Evolutionary conservation across 1,140 invertebrate genomes (phyloP).

Genomic region (Hyles euphorbiae): DNA sequence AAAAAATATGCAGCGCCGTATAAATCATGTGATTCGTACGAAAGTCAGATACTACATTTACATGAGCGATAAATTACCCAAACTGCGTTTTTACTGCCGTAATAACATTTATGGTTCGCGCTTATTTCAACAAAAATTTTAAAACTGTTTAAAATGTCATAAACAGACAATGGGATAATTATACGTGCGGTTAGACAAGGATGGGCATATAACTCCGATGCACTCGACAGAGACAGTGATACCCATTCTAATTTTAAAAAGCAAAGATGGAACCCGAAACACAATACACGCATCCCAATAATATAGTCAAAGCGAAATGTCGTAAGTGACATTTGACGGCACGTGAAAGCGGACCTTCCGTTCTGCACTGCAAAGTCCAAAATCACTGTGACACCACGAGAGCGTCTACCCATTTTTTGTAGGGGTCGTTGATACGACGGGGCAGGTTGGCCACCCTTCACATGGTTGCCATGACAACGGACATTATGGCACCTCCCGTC

Average conservation of each 20-base stretch:
- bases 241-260: slow-evolving; percentile 71
- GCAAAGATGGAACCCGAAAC: slow-evolving; percentile 73
- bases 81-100: slow-evolving; percentile 56
- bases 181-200: slow-evolving; percentile 47
- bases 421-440: slow-evolving; percentile 43
- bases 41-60: slow-evolving; percentile 46
- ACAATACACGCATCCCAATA: slow-evolving; percentile 64
- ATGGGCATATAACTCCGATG: slow-evolving; percentile 20
- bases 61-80: slow-evolving; percentile 52
- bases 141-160: slow-evolving; percentile 62
- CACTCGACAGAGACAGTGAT: slow-evolving; percentile 44
- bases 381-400: slow-evolving; percentile 33
- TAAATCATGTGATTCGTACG: slow-evolving; percentile 41
- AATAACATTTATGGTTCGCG: slow-evolving; percentile 55
- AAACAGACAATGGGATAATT: slow-evolving; percentile 64
- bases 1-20: slow-evolving; percentile 19
- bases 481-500: slow-evolving; percentile 67
- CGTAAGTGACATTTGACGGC: slow-evolving; percentile 38
- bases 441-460: slow-evolving; percentile 71
- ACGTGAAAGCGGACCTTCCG: slow-evolving; percentile 46
- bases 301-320: slow-evolving; percentile 49
- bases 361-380: slow-evolving; percentile 46
- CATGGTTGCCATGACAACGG: slow-evolving; percentile 63
- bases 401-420: slow-evolving; percentile 46
- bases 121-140: slow-evolving; percentile 63